These are phyloP conservation scores for Siniperca chuatsi DNA, from an alignment of 2,113 vertebrate species.

Conservation along the genomic window DNA sequence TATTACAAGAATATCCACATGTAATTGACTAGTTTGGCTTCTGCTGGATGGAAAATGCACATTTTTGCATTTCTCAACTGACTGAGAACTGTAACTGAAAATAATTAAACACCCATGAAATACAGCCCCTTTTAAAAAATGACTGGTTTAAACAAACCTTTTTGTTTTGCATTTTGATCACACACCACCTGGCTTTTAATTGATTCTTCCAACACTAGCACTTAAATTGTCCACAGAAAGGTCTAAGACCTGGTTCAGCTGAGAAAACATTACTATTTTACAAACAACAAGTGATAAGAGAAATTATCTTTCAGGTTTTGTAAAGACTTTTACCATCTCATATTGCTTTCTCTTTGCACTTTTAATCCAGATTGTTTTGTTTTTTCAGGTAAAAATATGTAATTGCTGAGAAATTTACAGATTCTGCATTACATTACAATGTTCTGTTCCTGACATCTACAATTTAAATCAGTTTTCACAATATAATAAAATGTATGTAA, in stretches of 20 bases:
- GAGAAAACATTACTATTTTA: slow-evolving; percentile 18
- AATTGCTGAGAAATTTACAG: background rate
- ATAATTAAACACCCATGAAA: background rate
- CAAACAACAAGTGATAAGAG: slow-evolving; percentile 16
- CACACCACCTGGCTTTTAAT: slow-evolving; percentile 7
- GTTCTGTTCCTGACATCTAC: background rate
- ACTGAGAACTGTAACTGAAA: background rate
- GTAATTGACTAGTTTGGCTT: background rate
- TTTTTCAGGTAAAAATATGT: background rate
- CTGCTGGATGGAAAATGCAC: background rate
- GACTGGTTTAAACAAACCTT: background rate
- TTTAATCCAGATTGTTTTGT: background rate
- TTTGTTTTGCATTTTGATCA: slow-evolving; percentile 14
- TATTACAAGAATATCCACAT: background rate
- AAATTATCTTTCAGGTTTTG: slow-evolving; percentile 11
- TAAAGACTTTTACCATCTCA: background rate
- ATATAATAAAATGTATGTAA: slow-evolving; percentile 10
- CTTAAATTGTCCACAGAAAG: background rate
- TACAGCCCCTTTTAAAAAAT: background rate
- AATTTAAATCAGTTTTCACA: background rate
- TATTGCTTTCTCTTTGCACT: slow-evolving; percentile 2
- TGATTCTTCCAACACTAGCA: background rate
- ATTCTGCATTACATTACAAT: background rate
- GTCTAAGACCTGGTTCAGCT: background rate
- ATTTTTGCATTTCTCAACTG: background rate